A percentile compares a stretch with the other conserved stretches of the same genome.
phyloP scores from a whole-genome alignment of 2,797 vertebrate species.

The Crocidura indochinensis region DNA sequence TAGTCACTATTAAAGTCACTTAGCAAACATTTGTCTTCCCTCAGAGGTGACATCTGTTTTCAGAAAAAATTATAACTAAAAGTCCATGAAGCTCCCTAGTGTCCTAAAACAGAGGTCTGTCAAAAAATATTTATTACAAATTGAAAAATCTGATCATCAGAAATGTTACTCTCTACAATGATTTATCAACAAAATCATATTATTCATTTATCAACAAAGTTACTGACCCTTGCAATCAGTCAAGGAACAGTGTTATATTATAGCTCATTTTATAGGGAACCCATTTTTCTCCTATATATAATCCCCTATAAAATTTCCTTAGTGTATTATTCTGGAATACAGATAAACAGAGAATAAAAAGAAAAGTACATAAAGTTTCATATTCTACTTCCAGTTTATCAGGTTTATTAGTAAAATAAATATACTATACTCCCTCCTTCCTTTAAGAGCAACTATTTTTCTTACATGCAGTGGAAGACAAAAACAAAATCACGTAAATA shows the following conservation, averaged over 20 bases:
- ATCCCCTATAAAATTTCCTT: slow-evolving; percentile 30
- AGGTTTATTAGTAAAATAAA: not conserved
- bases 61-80: not conserved
- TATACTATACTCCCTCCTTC: slow-evolving; percentile 2
- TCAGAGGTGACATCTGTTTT: not conserved
- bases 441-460: slow-evolving; percentile 7
- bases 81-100: not conserved
- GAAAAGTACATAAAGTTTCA: not conserved
- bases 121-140: not conserved
- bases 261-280: not conserved
- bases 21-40: not conserved
- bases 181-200: slow-evolving; percentile 22
- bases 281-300: not conserved
- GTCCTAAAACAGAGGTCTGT: not conserved
- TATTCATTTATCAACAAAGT: too few species aligned
- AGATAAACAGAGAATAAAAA: not conserved
- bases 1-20: not conserved
- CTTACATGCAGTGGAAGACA: too few species aligned
- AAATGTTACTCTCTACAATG: not conserved
- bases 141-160: not conserved
- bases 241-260: not conserved
- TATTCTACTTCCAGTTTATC: slow-evolving; percentile 12
- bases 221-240: not conserved
- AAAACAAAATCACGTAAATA: slow-evolving; percentile 53
- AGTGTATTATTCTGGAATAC: slow-evolving; percentile 11